Conservation (phyloP, 2,797 vertebrate species). For the Propithecus deckenii region DNA sequence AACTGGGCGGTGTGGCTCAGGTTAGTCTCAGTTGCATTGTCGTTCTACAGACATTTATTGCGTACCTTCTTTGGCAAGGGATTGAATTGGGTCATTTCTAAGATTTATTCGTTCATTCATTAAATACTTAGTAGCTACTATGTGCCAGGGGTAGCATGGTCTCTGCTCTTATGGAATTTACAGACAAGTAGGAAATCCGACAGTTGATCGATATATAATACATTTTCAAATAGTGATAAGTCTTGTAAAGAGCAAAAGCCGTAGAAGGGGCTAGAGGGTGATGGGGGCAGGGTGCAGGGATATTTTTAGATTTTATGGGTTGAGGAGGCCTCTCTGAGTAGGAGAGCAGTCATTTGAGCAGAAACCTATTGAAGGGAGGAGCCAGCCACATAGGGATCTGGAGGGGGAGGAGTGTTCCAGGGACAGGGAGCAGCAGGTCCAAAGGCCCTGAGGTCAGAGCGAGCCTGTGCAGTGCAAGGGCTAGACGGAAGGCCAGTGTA, state of each 20-base stretch:
- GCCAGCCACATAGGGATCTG: not conserved
- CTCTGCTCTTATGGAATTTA: not conserved
- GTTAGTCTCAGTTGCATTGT: not conserved
- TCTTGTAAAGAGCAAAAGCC: not conserved
- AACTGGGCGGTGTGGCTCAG: not conserved
- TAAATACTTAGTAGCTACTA: not conserved
- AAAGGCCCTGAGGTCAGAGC: not conserved
- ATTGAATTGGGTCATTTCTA: not conserved
- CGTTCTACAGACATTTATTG: not conserved
- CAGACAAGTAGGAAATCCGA: not conserved
- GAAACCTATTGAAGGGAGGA: not conserved
- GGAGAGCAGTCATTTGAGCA: not conserved
- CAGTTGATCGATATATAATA: not conserved
- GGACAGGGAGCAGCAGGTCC: not conserved
- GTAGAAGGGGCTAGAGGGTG: not conserved
- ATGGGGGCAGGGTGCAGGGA: no score
- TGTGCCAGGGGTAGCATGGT: not conserved
- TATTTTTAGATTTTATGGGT: not conserved
- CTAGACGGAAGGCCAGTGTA: not conserved
- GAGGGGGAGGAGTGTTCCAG: not conserved
- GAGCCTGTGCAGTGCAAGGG: not conserved
- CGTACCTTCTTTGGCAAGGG: not conserved
- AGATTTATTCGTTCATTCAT: not conserved
- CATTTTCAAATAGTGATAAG: not conserved
- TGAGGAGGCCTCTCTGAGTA: not conserved